phyloP scores from a whole-genome alignment of 1,140 invertebrate species.

The Pachyrhynchus sulphureomaculatus region DNA sequence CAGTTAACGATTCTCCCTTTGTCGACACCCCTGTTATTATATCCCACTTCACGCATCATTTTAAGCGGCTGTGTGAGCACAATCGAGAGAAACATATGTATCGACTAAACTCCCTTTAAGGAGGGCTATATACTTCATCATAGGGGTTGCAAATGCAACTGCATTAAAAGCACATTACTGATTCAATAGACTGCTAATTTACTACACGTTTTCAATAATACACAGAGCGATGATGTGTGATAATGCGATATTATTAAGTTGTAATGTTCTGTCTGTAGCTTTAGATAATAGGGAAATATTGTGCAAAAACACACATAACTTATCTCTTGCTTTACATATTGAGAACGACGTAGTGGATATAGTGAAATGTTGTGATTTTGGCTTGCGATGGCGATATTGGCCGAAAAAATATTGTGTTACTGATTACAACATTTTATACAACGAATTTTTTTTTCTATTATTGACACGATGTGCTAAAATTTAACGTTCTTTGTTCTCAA shows the following conservation, averaged over 20 bases:
- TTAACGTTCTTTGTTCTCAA: too few relatives aligned
- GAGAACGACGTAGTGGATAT: too few relatives aligned
- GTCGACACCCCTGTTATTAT: constrained; percentile 7
- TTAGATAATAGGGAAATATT: too few relatives aligned
- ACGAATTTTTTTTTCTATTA: too few relatives aligned
- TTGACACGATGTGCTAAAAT: too few relatives aligned
- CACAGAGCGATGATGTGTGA: constrained; percentile 18
- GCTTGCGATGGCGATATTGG: too few relatives aligned
- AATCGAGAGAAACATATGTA: constrained; percentile 43
- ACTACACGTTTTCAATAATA: constrained; percentile 11
- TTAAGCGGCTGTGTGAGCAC: constrained; percentile 29
- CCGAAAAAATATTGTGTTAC: too few relatives aligned
- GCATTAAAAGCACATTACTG: constrained; percentile 44
- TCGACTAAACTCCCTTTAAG: constrained; percentile 34
- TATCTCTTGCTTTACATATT: too few relatives aligned
- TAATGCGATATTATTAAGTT: constrained; percentile 26
- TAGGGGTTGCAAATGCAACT: constrained; percentile 38
- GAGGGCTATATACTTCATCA: constrained; percentile 22
- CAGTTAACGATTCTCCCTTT: background rate
- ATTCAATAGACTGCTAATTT: constrained; percentile 44
- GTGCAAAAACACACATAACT: too few relatives aligned
- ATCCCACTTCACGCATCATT: constrained; percentile 6
- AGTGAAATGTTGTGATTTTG: too few relatives aligned
- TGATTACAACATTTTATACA: too few relatives aligned
- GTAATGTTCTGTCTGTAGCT: too few relatives aligned